Evolutionary conservation across 2,797 vertebrate genomes (phyloP).

Genomic region (Urophycis tenuis): DNA sequence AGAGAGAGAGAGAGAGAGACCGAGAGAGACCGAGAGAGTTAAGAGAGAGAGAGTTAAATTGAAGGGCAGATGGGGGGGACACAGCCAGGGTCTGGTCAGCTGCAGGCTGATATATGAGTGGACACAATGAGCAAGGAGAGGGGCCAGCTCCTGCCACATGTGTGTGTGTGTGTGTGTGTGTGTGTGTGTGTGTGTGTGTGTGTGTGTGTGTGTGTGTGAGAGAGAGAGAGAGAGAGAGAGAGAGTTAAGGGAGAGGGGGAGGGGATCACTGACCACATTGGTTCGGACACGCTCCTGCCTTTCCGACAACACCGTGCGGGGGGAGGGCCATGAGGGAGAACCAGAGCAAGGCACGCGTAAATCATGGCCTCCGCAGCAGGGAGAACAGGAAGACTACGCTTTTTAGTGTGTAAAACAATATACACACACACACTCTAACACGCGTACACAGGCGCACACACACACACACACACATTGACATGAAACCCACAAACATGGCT

Average conservation of each 20-base stretch:
- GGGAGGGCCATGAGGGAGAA: neutral
- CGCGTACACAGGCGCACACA: neutral
- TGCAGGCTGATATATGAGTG: conserved; percentile 78
- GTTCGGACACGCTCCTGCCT: conserved; percentile 50
- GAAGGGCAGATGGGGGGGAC: conserved; percentile 64
- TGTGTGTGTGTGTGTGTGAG: conserved; percentile 20
- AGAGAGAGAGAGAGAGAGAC: conserved; percentile 19
- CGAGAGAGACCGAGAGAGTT: conserved; percentile 11
- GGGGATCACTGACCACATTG: conserved; percentile 53
- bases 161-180: conserved; percentile 21
- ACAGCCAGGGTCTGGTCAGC: conserved; percentile 60
- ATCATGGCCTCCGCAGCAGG: neutral
- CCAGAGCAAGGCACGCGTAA: neutral
- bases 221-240: neutral
- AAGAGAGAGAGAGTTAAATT: conserved; percentile 43
- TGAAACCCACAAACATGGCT: neutral
- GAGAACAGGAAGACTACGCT: neutral
- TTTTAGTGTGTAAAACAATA: neutral
- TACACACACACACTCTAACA: neutral
- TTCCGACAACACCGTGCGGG: conserved; percentile 28
- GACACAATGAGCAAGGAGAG: conserved; percentile 64
- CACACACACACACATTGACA: neutral
- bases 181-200: conserved; percentile 42
- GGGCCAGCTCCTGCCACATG: conserved; percentile 52
- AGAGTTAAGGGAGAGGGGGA: neutral